Evolutionary conservation across 2,797 vertebrate species (phyloP).

Genomic region (Arrhamphus sclerolepis): DNA sequence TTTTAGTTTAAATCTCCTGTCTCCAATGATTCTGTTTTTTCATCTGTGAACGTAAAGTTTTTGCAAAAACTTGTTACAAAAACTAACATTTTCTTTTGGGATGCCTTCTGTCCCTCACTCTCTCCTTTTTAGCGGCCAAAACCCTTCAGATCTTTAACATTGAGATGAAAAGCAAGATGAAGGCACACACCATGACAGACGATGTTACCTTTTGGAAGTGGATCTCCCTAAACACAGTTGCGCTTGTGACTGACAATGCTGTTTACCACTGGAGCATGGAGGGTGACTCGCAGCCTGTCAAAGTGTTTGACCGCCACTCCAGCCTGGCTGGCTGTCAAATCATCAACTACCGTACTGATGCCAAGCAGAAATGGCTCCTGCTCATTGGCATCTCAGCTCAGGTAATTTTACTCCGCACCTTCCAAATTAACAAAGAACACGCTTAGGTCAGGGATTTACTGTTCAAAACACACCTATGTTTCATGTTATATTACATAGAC

Average conservation of each 20-base stretch:
- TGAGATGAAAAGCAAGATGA: conserved; percentile 99
- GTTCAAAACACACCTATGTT: not conserved
- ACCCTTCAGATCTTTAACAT: conserved; percentile 99
- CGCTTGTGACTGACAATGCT: conserved; percentile 96
- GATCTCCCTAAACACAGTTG: conserved; percentile 98
- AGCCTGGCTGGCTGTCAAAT: conserved; percentile 98
- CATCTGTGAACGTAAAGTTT: not conserved
- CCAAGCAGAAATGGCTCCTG: conserved; percentile 98
- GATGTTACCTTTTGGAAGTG: conserved; percentile 99
- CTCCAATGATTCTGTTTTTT: conserved; percentile 48
- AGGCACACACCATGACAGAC: conserved; percentile 98
- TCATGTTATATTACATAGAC: not conserved
- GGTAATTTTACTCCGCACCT: conserved; percentile 73
- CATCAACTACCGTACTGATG: conserved; percentile 98
- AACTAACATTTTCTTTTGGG: conserved; percentile 28
- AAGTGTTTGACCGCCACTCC: conserved; percentile 97
- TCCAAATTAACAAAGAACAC: not conserved
- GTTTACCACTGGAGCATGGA: conserved; percentile 99
- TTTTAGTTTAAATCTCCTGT: conserved; percentile 57
- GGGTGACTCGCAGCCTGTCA: conserved; percentile 96
- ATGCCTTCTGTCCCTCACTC: too few species aligned
- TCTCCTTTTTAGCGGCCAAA: conserved; percentile 87
- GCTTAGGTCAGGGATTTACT: not conserved
- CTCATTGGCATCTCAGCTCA: conserved; percentile 98
- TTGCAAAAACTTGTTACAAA: conserved; percentile 3